A percentile compares a stretch with the other conserved stretches of the same genome.
These are phyloP conservation scores for Phalacrocorax pelagicus DNA, from an alignment of 2,113 vertebrate species.

Conservation along the genomic window DNA sequence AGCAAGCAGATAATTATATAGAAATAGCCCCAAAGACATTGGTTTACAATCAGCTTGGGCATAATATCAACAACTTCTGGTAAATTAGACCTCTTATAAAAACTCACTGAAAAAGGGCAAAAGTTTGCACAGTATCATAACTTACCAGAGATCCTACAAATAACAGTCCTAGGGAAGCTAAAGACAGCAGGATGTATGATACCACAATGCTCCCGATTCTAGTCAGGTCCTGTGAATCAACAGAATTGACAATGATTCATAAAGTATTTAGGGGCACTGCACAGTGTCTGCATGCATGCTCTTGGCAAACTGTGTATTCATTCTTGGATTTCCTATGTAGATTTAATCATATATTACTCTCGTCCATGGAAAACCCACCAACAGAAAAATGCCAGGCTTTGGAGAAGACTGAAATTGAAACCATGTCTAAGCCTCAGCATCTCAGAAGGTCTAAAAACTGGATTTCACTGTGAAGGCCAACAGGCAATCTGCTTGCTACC, in stretches of 20 bases:
- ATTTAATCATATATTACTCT: neutral
- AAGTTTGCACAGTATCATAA: neutral
- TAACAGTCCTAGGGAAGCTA: slow-evolving; percentile 77
- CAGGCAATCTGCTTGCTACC: neutral
- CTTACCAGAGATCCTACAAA: slow-evolving; percentile 81
- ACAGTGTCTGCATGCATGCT: neutral
- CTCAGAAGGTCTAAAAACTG: neutral
- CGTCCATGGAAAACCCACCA: neutral
- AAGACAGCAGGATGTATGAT: slow-evolving; percentile 76
- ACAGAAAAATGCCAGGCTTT: neutral
- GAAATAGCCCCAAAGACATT: neutral
- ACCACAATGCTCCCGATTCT: slow-evolving; percentile 71
- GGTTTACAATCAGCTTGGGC: neutral
- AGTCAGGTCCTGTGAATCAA: slow-evolving; percentile 70
- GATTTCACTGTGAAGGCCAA: neutral
- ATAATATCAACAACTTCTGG: neutral
- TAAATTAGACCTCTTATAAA: neutral
- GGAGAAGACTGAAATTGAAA: neutral
- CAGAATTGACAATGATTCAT: neutral
- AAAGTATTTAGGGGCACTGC: neutral
- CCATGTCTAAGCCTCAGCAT: neutral
- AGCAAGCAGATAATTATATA: neutral
- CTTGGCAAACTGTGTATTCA: neutral
- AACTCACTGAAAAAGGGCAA: neutral
- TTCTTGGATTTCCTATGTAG: neutral